These are phyloP conservation scores for Atherinosoma microstoma DNA, from an alignment of 2,797 vertebrate species.

Conservation along the genomic window DNA sequence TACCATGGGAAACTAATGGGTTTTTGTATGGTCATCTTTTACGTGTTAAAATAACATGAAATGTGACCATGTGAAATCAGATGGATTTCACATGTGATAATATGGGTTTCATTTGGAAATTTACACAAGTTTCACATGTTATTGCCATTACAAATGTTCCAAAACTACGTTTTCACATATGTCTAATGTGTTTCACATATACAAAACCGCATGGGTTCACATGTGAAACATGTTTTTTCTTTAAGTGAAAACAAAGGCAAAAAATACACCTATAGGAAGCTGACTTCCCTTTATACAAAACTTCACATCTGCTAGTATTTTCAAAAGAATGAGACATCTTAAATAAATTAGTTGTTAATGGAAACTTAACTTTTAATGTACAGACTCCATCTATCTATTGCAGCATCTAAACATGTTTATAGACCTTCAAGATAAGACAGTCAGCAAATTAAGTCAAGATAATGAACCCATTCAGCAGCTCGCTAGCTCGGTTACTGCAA, in stretches of 20 bases:
- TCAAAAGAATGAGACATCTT: too few species aligned
- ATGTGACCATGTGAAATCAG: too few species aligned
- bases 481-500: slow-evolving; percentile 3
- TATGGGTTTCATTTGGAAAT: background rate
- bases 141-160: too few species aligned
- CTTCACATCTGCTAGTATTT: background rate
- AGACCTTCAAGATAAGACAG: background rate
- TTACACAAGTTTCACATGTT: background rate
- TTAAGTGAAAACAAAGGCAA: background rate
- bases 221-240: too few species aligned
- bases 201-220: too few species aligned
- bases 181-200: too few species aligned
- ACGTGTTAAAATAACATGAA: background rate
- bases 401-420: background rate
- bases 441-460: slow-evolving; percentile 7
- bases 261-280: background rate
- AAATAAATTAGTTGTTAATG: too few species aligned
- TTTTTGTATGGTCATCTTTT: background rate
- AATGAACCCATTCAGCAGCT: slow-evolving; percentile 20
- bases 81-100: too few species aligned
- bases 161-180: too few species aligned
- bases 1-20: background rate
- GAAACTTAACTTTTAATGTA: background rate
- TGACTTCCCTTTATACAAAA: background rate
- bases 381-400: background rate